phyloP scores from a whole-genome alignment of 2,797 vertebrate genomes.

The Intellagama lesueurii region DNA sequence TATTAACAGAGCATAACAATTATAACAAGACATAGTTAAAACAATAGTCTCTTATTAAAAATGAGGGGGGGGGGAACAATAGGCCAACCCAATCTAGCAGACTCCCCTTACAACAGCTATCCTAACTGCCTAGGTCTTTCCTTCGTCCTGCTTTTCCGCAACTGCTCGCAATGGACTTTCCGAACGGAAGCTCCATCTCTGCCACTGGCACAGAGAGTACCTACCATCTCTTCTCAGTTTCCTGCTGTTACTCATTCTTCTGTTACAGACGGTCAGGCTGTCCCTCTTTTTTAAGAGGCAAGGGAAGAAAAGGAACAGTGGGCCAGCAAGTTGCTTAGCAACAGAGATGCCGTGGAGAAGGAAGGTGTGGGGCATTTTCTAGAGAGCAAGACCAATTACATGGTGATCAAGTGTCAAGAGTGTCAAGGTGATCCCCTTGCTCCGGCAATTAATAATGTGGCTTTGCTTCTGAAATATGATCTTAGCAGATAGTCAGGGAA shows the following conservation, averaged over 20 bases:
- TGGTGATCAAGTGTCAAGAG: background rate
- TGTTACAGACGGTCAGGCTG: background rate
- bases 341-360: background rate
- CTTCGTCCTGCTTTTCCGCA: background rate
- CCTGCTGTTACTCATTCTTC: background rate
- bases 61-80: too few relatives aligned
- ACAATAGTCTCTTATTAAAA: too few relatives aligned
- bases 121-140: background rate
- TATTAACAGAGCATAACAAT: background rate
- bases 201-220: background rate
- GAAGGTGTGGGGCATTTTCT: background rate
- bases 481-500: background rate
- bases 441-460: too few relatives aligned
- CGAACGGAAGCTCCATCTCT: background rate
- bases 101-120: background rate
- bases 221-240: background rate
- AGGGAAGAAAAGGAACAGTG: background rate
- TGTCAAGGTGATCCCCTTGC: background rate
- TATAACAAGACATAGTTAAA: background rate
- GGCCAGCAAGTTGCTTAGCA: background rate
- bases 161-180: background rate
- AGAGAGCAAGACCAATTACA: background rate
- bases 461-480: background rate
- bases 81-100: background rate
- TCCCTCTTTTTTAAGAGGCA: background rate